Conservation (phyloP, 2,888 invertebrate genomes). For the Patella caerulea region DNA sequence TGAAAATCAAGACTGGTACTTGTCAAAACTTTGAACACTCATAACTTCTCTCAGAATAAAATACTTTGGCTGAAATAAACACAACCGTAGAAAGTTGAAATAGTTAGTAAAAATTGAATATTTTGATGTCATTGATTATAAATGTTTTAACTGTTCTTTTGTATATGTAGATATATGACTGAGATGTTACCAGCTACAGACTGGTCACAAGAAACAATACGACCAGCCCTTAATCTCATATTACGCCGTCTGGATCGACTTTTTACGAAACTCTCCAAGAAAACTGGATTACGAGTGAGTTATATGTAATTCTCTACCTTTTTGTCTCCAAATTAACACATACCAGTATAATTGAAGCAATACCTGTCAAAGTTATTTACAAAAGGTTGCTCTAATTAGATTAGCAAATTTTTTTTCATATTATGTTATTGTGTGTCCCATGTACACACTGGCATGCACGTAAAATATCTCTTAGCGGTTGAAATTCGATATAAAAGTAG, state of each 20-base stretch:
- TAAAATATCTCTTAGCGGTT: too few species aligned
- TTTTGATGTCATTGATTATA: not conserved
- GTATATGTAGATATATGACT: slow-evolving; percentile 69
- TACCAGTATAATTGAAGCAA: too few species aligned
- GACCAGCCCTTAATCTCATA: slow-evolving; percentile 92
- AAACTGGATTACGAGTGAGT: slow-evolving; percentile 77
- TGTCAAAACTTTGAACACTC: not conserved
- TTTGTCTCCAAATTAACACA: not conserved
- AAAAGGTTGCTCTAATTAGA: too few species aligned
- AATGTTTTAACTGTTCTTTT: slow-evolving; percentile 3
- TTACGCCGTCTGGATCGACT: slow-evolving; percentile 94
- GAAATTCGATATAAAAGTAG: too few species aligned
- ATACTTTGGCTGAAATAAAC: not conserved
- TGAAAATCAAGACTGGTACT: too few species aligned
- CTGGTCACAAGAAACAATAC: slow-evolving; percentile 92
- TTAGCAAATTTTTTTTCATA: too few species aligned
- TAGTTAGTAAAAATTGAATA: too few species aligned
- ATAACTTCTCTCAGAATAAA: too few species aligned
- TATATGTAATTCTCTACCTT: not conserved
- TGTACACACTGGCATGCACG: too few species aligned
- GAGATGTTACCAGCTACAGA: slow-evolving; percentile 90
- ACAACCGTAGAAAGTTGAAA: not conserved
- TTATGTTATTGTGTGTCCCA: too few species aligned
- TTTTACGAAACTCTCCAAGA: slow-evolving; percentile 96
- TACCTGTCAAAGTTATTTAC: too few species aligned